Evolutionary conservation across 1,140 invertebrate species (phyloP).

Genomic region (Drosophila erecta): DNA sequence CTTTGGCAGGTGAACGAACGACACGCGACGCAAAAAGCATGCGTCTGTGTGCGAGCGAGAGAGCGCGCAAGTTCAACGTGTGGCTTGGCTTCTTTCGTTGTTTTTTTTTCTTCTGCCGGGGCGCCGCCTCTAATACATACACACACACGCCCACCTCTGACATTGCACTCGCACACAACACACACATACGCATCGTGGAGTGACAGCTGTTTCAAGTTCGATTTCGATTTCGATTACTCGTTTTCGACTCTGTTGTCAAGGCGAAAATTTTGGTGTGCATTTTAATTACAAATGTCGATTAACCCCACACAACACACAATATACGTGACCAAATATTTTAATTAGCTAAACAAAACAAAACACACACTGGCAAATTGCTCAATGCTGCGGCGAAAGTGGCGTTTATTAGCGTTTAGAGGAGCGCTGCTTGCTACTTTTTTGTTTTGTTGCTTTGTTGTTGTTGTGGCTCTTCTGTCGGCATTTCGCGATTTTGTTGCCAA

Average conservation of each 20-base stretch:
- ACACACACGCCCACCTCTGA: constrained; percentile 37
- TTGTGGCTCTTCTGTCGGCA: constrained; percentile 9
- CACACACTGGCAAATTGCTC: constrained; percentile 2
- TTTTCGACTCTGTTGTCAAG: constrained; percentile 44
- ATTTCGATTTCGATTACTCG: constrained; percentile 46
- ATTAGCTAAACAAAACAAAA: constrained; percentile 16
- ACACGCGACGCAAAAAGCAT: constrained; percentile 53
- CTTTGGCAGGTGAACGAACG: constrained; percentile 55
- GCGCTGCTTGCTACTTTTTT: constrained; percentile 1
- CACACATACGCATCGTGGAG: constrained; percentile 1
- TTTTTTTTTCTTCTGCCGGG: constrained; percentile 20
- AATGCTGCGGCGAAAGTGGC: constrained; percentile 41
- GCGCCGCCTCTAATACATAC: constrained; percentile 47
- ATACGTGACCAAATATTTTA: constrained; percentile 34
- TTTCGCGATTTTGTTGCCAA: constrained; percentile 42
- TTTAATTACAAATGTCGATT: constrained; percentile 49
- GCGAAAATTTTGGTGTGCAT: constrained; percentile 35
- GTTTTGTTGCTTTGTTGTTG: constrained; percentile 1
- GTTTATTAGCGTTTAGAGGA: constrained; percentile 20
- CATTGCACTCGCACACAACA: constrained; percentile 25
- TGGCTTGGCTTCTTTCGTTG: constrained; percentile 20
- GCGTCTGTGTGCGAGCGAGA: constrained; percentile 28
- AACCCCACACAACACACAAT: constrained; percentile 17
- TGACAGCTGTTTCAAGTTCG: constrained; percentile 55
- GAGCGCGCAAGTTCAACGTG: constrained; percentile 30